phyloP scores from a whole-genome alignment of 2,888 invertebrate species.

The Hecatera dysodea region DNA sequence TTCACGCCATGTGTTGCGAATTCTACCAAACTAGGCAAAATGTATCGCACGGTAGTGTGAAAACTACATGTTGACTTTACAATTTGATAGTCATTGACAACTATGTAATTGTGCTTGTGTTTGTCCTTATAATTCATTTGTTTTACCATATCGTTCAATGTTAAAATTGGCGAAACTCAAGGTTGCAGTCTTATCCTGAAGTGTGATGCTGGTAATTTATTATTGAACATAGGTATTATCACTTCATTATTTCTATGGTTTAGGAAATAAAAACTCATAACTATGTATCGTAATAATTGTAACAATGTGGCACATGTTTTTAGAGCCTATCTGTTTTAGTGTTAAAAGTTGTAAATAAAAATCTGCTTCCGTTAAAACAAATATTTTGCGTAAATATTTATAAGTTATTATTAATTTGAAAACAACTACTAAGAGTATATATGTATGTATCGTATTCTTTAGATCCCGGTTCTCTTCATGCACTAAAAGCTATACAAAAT shows the following conservation, averaged over 20 bases:
- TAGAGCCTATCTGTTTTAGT: too few species aligned
- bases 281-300: too few species aligned
- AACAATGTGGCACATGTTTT: too few species aligned
- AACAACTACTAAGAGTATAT: too few species aligned
- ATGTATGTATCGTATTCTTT: neutral
- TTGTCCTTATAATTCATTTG: slow-evolving; percentile 47
- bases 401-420: too few species aligned
- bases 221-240: neutral
- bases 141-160: slow-evolving; percentile 40
- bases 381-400: too few species aligned
- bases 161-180: slow-evolving; percentile 36
- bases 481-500: neutral
- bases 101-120: slow-evolving; percentile 42
- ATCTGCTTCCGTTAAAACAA: too few species aligned
- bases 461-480: neutral
- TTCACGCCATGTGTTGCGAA: slow-evolving; percentile 25
- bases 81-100: slow-evolving; percentile 58
- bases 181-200: slow-evolving; percentile 24
- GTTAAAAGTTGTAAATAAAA: too few species aligned
- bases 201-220: neutral
- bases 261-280: neutral
- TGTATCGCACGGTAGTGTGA: slow-evolving; percentile 39
- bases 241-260: neutral
- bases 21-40: slow-evolving; percentile 25
- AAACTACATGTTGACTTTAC: slow-evolving; percentile 52